Conservation (phyloP, 2,797 vertebrate species). For the Champsocephalus esox region DNA sequence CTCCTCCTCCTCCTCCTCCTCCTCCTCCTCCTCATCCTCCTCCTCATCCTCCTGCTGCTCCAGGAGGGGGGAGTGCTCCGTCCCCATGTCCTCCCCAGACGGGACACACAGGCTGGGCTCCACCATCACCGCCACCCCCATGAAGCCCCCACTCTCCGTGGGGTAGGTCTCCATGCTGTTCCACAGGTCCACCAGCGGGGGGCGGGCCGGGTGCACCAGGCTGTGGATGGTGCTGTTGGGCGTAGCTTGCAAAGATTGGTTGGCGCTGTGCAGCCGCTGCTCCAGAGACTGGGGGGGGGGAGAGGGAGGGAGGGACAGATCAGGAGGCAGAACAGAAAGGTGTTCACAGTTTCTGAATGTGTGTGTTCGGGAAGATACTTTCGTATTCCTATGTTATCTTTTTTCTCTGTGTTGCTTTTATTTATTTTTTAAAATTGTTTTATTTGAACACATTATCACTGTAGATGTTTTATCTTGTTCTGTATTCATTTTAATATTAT, state of each 20-base stretch:
- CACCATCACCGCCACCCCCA: slow-evolving; percentile 87
- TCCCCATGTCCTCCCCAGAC: slow-evolving; percentile 83
- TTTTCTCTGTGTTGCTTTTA: no score
- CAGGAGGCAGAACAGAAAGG: not conserved
- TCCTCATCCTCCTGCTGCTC: slow-evolving; percentile 90
- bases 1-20: no score
- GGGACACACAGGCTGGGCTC: slow-evolving; percentile 82
- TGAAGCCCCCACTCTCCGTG: slow-evolving; percentile 86
- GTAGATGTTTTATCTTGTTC: no score
- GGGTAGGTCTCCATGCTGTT: slow-evolving; percentile 86
- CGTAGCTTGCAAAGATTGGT: slow-evolving; percentile 87
- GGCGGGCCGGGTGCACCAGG: slow-evolving; percentile 84
- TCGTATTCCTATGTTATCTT: no score
- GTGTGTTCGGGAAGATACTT: no score
- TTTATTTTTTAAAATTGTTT: no score
- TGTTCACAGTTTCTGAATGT: no score
- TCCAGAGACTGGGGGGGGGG: slow-evolving; percentile 79
- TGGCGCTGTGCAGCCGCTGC: slow-evolving; percentile 85
- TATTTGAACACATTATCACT: no score
- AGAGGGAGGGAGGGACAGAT: slow-evolving; percentile 18
- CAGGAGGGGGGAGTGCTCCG: slow-evolving; percentile 91
- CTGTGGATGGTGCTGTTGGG: slow-evolving; percentile 89
- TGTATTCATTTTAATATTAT: no score
- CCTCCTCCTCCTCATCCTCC: slow-evolving; percentile 51
- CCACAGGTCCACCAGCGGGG: slow-evolving; percentile 92